Conservation (phyloP, 1,140 invertebrate species). For the Pseudomyrmex gracilis region DNA sequence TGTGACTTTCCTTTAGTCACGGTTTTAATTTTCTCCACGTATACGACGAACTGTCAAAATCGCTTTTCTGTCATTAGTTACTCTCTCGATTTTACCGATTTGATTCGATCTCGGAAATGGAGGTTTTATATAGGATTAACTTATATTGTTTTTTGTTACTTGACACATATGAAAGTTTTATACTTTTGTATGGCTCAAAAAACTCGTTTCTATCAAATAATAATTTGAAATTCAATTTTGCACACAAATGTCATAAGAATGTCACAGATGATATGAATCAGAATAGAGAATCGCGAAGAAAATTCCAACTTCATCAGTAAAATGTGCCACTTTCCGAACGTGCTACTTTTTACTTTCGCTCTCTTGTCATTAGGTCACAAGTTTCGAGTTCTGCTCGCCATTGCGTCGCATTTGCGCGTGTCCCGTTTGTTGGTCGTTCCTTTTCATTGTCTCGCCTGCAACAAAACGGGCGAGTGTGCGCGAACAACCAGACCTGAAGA, state of each 20-base stretch:
- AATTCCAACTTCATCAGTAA: slow-evolving; percentile 8
- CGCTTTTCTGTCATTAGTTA: no score
- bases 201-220: no score
- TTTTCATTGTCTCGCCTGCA: slow-evolving; percentile 32
- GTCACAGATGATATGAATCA: neutral
- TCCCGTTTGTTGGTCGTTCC: slow-evolving; percentile 6
- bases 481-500: slow-evolving; percentile 8
- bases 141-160: no score
- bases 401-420: slow-evolving; percentile 15
- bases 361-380: slow-evolving; percentile 30
- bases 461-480: slow-evolving; percentile 40
- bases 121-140: no score
- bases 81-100: no score
- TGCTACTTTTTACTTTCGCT: slow-evolving; percentile 31
- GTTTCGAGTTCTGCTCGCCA: slow-evolving; percentile 8
- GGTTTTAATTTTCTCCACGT: no score
- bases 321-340: slow-evolving; percentile 1
- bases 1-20: no score
- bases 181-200: no score
- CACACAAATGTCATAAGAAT: neutral
- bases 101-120: no score
- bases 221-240: no score
- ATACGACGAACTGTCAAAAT: no score
- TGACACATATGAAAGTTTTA: no score
- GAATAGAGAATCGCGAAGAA: neutral